phyloP scores from a whole-genome alignment of 2,888 invertebrate species.

The Caenorhabditis doughertyi region DNA sequence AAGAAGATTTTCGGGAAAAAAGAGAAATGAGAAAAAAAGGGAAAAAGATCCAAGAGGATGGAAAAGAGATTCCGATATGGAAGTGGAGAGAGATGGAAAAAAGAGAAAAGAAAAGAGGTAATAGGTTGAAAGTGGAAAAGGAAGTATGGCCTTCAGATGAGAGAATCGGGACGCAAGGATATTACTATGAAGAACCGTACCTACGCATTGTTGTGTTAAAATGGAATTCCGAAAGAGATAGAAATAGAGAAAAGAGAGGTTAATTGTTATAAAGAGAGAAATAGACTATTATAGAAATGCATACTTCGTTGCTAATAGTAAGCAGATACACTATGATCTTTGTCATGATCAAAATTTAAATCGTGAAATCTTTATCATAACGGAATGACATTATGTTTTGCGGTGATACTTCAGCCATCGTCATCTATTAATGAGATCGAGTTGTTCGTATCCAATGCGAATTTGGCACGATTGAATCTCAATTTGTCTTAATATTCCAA shows the following conservation, averaged over 20 bases:
- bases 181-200: conserved; percentile 39
- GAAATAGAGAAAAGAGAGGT: background rate
- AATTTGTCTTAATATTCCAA: no score
- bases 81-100: background rate
- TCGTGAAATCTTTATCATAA: no score
- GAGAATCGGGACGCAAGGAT: conserved; percentile 30
- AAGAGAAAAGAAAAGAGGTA: background rate
- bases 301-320: background rate
- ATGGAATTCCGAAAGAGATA: conserved; percentile 3
- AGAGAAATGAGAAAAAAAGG: conserved; percentile 21
- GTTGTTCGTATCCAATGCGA: no score
- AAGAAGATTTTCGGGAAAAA: conserved; percentile 2
- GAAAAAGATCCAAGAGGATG: conserved; percentile 15
- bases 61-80: conserved; percentile 10
- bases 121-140: conserved; percentile 16
- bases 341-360: no score
- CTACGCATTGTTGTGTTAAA: conserved; percentile 28
- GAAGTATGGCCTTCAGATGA: conserved; percentile 39
- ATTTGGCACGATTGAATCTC: no score
- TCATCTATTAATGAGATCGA: no score
- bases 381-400: no score
- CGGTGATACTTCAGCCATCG: no score
- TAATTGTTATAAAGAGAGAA: conserved; percentile 7
- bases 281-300: conserved; percentile 21
- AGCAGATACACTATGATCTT: background rate